These are phyloP conservation scores for Dasyornis broadbenti DNA, from an alignment of 2,113 vertebrate genomes.

Conservation along the genomic window DNA sequence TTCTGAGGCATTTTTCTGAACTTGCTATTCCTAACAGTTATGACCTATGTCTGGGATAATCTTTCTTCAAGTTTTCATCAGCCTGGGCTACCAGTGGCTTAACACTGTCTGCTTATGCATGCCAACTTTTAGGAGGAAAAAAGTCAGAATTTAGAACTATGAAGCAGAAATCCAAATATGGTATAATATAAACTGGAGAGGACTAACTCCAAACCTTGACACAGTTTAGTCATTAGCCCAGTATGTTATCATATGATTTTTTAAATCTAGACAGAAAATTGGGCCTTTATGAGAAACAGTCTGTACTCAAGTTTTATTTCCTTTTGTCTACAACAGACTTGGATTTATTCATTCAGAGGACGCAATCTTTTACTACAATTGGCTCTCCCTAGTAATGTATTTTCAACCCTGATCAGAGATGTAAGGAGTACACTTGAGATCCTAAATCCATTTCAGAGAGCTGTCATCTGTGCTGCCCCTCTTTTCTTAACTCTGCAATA, in stretches of 20 bases:
- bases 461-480: neutral
- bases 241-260: neutral
- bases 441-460: neutral
- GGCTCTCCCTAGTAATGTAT: neutral
- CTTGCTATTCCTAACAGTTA: neutral
- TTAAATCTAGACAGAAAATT: neutral
- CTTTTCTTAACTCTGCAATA: neutral
- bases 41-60: neutral
- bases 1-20: neutral
- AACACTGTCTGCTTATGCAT: neutral
- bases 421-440: neutral
- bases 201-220: neutral
- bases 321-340: neutral
- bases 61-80: neutral
- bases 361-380: neutral
- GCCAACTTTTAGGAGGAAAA: neutral
- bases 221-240: neutral
- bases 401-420: neutral
- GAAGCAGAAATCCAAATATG: neutral
- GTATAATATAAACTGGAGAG: neutral
- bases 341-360: neutral
- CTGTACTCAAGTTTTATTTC: neutral
- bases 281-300: neutral
- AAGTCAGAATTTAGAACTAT: neutral
- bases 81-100: neutral